Percentiles rank a stretch among this genome's conserved stretches.
Conservation (phyloP, 2,113 vertebrate genomes). For the Sula dactylatra region DNA sequence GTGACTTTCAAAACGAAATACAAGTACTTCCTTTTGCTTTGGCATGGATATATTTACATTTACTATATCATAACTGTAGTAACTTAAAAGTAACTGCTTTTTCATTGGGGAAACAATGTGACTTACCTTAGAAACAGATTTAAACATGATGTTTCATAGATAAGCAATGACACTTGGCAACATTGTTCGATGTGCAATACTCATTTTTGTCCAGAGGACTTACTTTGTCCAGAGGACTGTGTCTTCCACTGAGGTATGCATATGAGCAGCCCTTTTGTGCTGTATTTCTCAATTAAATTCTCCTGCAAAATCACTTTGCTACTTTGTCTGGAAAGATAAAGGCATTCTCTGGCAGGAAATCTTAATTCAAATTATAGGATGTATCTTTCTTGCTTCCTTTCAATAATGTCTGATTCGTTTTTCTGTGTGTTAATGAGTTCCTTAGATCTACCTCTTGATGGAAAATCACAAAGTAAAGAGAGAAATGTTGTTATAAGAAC, state of each 20-base stretch:
- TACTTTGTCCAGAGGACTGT: too few relatives aligned
- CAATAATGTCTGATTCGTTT: not conserved
- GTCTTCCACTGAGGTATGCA: not conserved
- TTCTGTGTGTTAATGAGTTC: not conserved
- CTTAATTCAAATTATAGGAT: conserved; percentile 15
- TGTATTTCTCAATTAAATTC: conserved; percentile 32
- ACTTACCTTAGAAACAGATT: not conserved
- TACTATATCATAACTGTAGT: not conserved
- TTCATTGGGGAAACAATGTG: not conserved
- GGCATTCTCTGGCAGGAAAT: not conserved
- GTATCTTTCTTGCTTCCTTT: not conserved
- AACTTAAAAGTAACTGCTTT: not conserved
- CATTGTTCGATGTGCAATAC: not conserved
- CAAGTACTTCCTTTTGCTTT: not conserved
- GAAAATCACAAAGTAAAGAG: not conserved
- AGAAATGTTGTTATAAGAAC: not conserved
- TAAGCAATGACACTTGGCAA: not conserved
- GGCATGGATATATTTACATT: not conserved
- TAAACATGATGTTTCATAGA: not conserved
- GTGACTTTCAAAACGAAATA: not conserved
- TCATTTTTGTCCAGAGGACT: not conserved
- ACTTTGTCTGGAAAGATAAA: conserved; percentile 24
- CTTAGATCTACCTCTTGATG: not conserved
- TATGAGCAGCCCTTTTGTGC: not conserved
- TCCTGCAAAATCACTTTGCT: not conserved